phyloP scores from a whole-genome alignment of 2,888 invertebrate species.

The Drosophila ezoana region DNA sequence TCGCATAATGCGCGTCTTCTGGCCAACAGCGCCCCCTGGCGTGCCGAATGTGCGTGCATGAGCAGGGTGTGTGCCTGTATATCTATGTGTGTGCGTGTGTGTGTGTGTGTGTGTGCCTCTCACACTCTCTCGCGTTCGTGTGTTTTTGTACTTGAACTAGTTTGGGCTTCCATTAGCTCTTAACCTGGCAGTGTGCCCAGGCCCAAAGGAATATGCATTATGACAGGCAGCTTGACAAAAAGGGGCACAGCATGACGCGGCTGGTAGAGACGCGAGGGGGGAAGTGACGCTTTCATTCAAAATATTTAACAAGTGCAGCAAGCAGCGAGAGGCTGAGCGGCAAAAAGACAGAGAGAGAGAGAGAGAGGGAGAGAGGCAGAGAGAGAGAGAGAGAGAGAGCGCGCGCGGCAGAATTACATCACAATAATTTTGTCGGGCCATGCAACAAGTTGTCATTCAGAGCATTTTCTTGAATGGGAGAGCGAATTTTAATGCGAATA shows the following conservation, averaged over 20 bases:
- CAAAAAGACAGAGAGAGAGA: background rate
- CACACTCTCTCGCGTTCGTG: constrained; percentile 3
- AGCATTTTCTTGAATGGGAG: constrained; percentile 34
- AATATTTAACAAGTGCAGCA: constrained; percentile 7
- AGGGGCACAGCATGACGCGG: background rate
- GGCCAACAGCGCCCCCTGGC: constrained; percentile 42
- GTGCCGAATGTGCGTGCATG: constrained; percentile 38
- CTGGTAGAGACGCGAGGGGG: too few relatives aligned
- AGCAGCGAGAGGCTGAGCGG: background rate
- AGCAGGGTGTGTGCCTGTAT: background rate
- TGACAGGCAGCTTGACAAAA: constrained; percentile 27
- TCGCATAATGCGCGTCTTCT: constrained; percentile 14
- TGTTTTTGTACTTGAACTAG: constrained; percentile 66
- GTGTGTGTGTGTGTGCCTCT: background rate
- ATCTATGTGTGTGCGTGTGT: constrained; percentile 1
- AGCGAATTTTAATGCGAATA: constrained; percentile 1
- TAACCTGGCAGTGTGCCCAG: constrained; percentile 64
- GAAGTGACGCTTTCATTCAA: constrained; percentile 21
- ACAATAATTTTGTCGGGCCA: constrained; percentile 1
- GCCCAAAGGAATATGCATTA: constrained; percentile 61
- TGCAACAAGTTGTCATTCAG: constrained; percentile 46
- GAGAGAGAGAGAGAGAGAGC: background rate
- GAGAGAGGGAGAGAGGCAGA: background rate
- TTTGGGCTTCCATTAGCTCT: constrained; percentile 65
- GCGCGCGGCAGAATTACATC: constrained; percentile 8